Evolutionary conservation across 1,140 invertebrate species (phyloP).

Genomic region (Tetramorium alpestre): DNA sequence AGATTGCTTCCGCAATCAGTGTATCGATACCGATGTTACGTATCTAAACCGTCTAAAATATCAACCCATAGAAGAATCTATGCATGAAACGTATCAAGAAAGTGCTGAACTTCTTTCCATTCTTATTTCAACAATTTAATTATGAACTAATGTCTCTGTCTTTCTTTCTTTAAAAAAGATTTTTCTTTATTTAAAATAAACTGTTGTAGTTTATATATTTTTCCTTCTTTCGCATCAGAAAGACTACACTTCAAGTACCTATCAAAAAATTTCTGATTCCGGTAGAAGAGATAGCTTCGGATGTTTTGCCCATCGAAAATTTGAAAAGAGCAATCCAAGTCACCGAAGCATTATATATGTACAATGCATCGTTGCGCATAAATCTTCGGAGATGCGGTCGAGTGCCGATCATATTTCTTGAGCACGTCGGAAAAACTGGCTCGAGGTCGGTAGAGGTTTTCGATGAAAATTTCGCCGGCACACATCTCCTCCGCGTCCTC

Average conservation of each 20-base stretch:
- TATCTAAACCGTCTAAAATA: slow-evolving; percentile 16
- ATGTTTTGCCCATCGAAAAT: slow-evolving; percentile 14
- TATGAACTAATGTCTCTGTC: neutral
- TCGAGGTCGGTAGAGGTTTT: slow-evolving; percentile 37
- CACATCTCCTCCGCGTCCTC: neutral
- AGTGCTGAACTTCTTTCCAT: neutral
- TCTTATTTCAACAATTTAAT: neutral
- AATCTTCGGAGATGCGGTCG: slow-evolving; percentile 33
- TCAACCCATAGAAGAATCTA: slow-evolving; percentile 1
- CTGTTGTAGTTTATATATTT: neutral
- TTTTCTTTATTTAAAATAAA: neutral
- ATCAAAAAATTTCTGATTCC: neutral
- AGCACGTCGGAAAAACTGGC: slow-evolving; percentile 52
- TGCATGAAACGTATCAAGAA: neutral
- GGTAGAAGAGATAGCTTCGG: too few species aligned
- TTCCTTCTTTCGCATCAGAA: neutral
- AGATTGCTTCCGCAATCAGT: neutral
- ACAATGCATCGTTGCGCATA: slow-evolving; percentile 33
- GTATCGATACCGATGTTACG: neutral
- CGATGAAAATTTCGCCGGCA: slow-evolving; percentile 39
- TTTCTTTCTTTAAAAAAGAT: neutral
- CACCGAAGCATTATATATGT: slow-evolving; percentile 7
- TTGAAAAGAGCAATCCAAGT: slow-evolving; percentile 2
- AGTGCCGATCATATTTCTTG: slow-evolving; percentile 56
- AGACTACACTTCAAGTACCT: neutral